phyloP scores from a whole-genome alignment of 2,113 vertebrate species.

The Oryzias javanicus region DNA sequence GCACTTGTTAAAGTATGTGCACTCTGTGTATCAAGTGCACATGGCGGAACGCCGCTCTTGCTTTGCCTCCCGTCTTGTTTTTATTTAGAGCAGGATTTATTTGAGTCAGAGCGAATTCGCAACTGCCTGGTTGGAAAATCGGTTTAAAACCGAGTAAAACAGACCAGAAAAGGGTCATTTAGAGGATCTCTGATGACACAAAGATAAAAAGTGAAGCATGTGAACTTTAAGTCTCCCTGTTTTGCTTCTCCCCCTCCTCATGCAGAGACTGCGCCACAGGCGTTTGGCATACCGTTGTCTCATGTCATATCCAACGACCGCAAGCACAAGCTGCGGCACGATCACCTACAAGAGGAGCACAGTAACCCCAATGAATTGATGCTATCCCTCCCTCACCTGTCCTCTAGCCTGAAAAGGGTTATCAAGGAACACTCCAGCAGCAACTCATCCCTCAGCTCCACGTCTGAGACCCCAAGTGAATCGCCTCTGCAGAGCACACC shows the following conservation, averaged over 20 bases:
- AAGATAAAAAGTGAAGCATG: conserved; percentile 3
- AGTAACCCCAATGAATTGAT: conserved; percentile 86
- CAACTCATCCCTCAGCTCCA: conserved; percentile 98
- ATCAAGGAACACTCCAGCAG: conserved; percentile 98
- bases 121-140: too few relatives aligned
- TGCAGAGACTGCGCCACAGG: conserved; percentile 88
- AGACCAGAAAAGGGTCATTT: conserved; percentile 3
- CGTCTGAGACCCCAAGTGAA: conserved; percentile 91
- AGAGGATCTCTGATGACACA: conserved; percentile 12
- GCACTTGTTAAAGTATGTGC: conserved; percentile 54
- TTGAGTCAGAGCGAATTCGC: conserved; percentile 9
- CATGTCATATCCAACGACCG: conserved; percentile 96
- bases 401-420: conserved; percentile 81
- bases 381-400: conserved; percentile 87
- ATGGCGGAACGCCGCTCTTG: conserved; percentile 8
- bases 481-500: conserved; percentile 83
- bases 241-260: conserved; percentile 17
- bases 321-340: conserved; percentile 88
- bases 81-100: conserved; percentile 14
- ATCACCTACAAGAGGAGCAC: conserved; percentile 85
- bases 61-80: conserved; percentile 1
- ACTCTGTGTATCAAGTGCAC: conserved; percentile 35
- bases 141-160: conserved; percentile 1
- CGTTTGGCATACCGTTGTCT: conserved; percentile 92
- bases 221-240: conserved; percentile 34